Evolutionary conservation across 2,888 invertebrate species (phyloP).

Genomic region (Nephrotoma flavescens): DNA sequence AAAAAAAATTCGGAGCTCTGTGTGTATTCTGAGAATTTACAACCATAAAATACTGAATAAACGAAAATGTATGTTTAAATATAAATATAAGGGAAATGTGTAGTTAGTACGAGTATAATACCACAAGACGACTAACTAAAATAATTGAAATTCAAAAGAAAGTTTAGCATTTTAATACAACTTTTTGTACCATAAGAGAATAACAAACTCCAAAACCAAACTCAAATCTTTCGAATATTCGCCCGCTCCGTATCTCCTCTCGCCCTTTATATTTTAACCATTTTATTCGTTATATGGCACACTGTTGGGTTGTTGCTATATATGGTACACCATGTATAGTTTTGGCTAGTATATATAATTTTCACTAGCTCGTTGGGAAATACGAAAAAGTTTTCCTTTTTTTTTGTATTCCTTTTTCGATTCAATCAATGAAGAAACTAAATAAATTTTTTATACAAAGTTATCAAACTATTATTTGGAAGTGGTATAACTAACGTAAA

Average conservation of each 20-base stretch:
- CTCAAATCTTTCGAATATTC: not conserved
- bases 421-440: not conserved
- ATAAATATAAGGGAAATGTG: not conserved
- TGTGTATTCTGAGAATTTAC: not conserved
- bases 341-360: not conserved
- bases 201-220: not conserved
- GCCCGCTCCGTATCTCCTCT: not conserved
- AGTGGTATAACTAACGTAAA: not conserved
- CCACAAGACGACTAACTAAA: not conserved
- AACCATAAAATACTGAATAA: not conserved
- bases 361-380: not conserved
- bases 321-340: not conserved
- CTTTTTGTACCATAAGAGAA: not conserved
- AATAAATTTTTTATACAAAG: not conserved
- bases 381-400: not conserved
- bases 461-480: not conserved
- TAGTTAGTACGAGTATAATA: not conserved
- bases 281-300: not conserved
- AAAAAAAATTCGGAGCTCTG: not conserved
- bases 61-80: not conserved
- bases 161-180: not conserved
- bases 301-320: not conserved
- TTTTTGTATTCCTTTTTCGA: not conserved
- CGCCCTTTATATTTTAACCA: not conserved
- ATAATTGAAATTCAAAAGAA: not conserved